Percentiles rank a stretch among this genome's conserved stretches.
phyloP scores from a whole-genome alignment of 2,797 vertebrate genomes.

The Amblyraja radiata region DNA sequence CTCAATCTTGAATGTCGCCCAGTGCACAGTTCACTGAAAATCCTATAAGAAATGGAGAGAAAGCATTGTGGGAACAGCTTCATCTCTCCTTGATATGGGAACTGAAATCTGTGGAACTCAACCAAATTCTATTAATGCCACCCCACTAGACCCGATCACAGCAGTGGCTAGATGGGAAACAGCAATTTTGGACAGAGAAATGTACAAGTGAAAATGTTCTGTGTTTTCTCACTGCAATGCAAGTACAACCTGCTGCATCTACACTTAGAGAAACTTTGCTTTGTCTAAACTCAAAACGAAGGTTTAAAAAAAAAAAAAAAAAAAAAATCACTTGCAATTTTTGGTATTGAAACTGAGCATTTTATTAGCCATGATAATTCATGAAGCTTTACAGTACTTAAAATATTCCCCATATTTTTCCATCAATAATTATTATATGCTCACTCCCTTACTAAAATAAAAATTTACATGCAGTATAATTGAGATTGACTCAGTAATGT shows the following conservation, averaged over 20 bases:
- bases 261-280: neutral
- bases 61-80: neutral
- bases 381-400: constrained; percentile 24
- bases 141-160: neutral
- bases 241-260: neutral
- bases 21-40: no score
- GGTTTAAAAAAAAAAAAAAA: neutral
- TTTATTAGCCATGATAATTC: constrained; percentile 32
- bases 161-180: neutral
- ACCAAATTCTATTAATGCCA: neutral
- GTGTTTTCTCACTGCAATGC: neutral
- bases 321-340: neutral
- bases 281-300: neutral
- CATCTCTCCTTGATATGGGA: neutral
- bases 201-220: neutral
- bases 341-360: neutral
- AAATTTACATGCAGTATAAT: constrained; percentile 27
- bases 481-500: constrained; percentile 6
- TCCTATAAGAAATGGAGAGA: neutral
- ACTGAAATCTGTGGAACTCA: neutral
- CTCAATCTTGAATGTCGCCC: neutral
- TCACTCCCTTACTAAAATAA: constrained; percentile 20
- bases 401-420: constrained; percentile 29
- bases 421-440: constrained; percentile 7
- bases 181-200: neutral